Evolutionary conservation across 2,888 invertebrate species (phyloP).

Genomic region (Gortyna flavago): DNA sequence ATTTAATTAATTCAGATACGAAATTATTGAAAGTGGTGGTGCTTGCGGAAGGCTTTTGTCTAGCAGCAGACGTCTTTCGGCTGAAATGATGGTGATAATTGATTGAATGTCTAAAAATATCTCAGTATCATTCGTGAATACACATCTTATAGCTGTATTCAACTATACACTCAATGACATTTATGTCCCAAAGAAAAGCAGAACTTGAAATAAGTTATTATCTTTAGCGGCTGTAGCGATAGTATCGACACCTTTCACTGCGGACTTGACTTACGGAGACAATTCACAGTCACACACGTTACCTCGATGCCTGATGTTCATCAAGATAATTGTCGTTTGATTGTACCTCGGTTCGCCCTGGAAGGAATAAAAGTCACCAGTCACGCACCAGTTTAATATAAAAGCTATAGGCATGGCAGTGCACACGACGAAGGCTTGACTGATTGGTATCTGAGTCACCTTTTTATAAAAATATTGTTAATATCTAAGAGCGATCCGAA

Average conservation of each 20-base stretch:
- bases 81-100: neutral
- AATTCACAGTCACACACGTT: slow-evolving; percentile 26
- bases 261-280: slow-evolving; percentile 16
- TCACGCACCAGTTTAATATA: slow-evolving; percentile 7
- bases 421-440: neutral
- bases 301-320: slow-evolving; percentile 41
- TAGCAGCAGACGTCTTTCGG: neutral
- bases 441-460: slow-evolving; percentile 16
- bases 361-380: slow-evolving; percentile 33
- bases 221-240: slow-evolving; percentile 2
- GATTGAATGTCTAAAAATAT: neutral
- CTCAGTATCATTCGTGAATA: neutral
- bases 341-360: slow-evolving; percentile 22
- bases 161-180: neutral
- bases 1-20: neutral
- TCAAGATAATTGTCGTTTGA: slow-evolving; percentile 48
- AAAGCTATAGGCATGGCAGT: neutral
- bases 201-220: slow-evolving; percentile 8
- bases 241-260: slow-evolving; percentile 41
- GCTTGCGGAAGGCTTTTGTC: neutral
- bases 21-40: neutral
- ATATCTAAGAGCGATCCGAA: too few relatives aligned
- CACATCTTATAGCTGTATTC: neutral
- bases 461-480: neutral
- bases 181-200: neutral